These are phyloP conservation scores for Neosilurus hyrtlii DNA, from an alignment of 2,797 vertebrate species.

Conservation along the genomic window DNA sequence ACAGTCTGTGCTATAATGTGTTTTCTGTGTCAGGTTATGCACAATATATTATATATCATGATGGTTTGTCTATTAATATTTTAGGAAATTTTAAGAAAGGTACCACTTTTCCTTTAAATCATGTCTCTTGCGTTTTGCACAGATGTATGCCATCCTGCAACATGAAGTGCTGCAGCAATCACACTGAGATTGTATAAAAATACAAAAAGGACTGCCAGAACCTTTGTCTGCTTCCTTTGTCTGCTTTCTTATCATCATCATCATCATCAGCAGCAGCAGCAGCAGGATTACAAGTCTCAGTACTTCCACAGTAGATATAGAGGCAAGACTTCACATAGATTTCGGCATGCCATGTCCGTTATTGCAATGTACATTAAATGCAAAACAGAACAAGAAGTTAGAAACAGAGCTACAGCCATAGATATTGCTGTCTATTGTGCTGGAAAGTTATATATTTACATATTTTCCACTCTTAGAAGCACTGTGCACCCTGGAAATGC, in stretches of 20 bases:
- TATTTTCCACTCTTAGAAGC: not conserved
- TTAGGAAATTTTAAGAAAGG: not conserved
- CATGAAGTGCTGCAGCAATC: not conserved
- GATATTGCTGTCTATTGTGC: not conserved
- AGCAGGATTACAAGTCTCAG: not conserved
- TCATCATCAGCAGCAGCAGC: too few relatives aligned
- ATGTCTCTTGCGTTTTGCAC: not conserved
- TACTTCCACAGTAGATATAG: not conserved
- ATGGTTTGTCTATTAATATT: not conserved
- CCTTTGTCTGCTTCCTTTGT: not conserved
- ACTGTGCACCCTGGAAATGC: not conserved
- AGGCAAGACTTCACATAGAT: not conserved
- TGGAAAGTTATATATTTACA: not conserved
- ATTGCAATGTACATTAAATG: not conserved
- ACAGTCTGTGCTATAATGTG: not conserved
- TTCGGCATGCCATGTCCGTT: not conserved
- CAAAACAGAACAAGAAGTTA: not conserved
- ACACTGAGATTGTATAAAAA: too few relatives aligned
- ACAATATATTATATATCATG: not conserved
- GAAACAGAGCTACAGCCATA: not conserved
- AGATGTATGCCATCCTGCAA: not conserved
- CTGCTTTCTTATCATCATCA: too few relatives aligned
- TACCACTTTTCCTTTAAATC: not conserved
- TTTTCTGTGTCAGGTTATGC: not conserved
- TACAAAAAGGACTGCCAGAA: not conserved